Percentiles rank a stretch among this genome's conserved stretches.
Evolutionary conservation across 2,888 invertebrate genomes (phyloP).

Genomic region (Ischnura elegans): DNA sequence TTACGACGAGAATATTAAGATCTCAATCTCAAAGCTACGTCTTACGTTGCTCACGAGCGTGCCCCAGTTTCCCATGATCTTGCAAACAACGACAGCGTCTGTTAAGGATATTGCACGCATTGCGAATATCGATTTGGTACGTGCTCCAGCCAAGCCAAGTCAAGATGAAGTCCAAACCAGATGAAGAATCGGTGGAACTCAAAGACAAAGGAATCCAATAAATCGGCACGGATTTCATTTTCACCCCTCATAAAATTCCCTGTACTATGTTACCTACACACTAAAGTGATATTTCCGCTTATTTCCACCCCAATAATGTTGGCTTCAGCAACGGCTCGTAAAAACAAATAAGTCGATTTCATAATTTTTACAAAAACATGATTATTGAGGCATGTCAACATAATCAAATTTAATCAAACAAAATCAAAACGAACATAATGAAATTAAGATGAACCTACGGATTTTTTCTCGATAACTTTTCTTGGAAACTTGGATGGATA

Average conservation of each 20-base stretch:
- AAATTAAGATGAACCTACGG: too few relatives aligned
- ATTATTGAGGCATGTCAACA: too few relatives aligned
- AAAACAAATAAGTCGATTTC: too few relatives aligned
- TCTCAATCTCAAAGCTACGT: background rate
- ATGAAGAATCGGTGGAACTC: background rate
- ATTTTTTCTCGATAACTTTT: too few relatives aligned
- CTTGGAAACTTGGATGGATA: too few relatives aligned
- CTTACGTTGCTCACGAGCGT: background rate
- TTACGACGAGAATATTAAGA: background rate
- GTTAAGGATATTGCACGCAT: constrained; percentile 14
- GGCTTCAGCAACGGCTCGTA: too few relatives aligned
- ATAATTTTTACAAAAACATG: too few relatives aligned
- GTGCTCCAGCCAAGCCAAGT: background rate
- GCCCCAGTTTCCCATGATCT: background rate
- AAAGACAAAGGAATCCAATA: background rate
- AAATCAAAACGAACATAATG: too few relatives aligned
- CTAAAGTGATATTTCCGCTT: too few relatives aligned
- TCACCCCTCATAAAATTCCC: background rate
- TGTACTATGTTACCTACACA: background rate
- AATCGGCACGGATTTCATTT: background rate
- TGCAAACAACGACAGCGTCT: background rate
- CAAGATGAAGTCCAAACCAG: background rate
- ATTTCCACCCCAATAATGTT: too few relatives aligned
- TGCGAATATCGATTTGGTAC: constrained; percentile 25
- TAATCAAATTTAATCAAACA: too few relatives aligned